phyloP scores from a whole-genome alignment of 2,888 invertebrate species.

The Erebia ligea region DNA sequence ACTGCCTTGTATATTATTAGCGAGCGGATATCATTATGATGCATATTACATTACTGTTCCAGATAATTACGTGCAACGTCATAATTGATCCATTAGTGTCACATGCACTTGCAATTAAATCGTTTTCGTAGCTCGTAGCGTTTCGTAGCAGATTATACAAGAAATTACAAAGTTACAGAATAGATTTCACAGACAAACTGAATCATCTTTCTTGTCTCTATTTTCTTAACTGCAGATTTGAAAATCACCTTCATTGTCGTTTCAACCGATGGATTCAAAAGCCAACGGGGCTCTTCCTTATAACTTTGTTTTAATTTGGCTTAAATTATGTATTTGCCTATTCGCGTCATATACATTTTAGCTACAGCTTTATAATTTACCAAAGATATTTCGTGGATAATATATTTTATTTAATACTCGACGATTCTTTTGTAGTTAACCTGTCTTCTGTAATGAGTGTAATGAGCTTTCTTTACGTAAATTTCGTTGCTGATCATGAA shows the following conservation, averaged over 20 bases:
- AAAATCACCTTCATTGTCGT: too few species aligned
- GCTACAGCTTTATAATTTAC: not conserved
- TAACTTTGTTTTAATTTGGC: too few species aligned
- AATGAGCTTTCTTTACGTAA: constrained; percentile 12
- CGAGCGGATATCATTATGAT: constrained; percentile 10
- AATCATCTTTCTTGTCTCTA: not conserved
- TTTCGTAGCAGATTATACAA: constrained; percentile 8
- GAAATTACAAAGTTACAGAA: not conserved
- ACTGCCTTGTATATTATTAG: constrained; percentile 18
- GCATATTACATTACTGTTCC: constrained; percentile 17
- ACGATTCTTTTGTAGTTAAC: not conserved
- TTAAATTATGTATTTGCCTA: too few species aligned
- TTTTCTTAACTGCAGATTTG: too few species aligned
- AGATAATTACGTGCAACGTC: constrained; percentile 15
- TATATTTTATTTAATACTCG: not conserved
- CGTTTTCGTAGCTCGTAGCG: constrained; percentile 7
- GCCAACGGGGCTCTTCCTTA: too few species aligned
- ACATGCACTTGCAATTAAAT: not conserved
- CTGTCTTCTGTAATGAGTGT: constrained; percentile 9
- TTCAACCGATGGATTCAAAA: too few species aligned
- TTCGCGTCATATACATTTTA: too few species aligned
- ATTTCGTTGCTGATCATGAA: constrained; percentile 22
- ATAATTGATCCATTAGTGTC: constrained; percentile 8
- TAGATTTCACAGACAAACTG: not conserved
- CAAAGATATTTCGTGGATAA: not conserved